Conservation (phyloP, 1,140 invertebrate genomes). For the Polypedilum vanderplanki region DNA sequence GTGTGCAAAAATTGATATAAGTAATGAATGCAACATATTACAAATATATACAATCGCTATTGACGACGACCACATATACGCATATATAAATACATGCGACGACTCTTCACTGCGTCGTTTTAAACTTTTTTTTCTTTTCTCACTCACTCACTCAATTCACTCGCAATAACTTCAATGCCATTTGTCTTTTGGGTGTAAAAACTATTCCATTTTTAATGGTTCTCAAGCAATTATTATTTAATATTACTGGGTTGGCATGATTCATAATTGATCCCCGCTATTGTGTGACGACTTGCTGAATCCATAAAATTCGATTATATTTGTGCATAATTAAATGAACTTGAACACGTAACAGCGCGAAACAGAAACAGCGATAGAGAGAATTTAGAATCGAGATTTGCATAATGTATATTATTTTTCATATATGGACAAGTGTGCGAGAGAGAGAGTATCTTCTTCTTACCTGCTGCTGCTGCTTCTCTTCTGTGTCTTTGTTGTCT, state of each 20-base stretch:
- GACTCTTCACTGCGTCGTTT: not conserved
- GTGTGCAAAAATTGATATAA: too few relatives aligned
- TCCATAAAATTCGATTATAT: not conserved
- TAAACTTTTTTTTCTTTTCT: too few relatives aligned
- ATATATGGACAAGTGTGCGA: too few relatives aligned
- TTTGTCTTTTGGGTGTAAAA: conserved; percentile 6
- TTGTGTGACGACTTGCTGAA: too few relatives aligned
- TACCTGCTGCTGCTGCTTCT: not conserved
- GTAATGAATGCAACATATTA: conserved; percentile 9
- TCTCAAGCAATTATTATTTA: conserved; percentile 2
- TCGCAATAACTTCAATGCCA: not conserved
- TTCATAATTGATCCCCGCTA: not conserved
- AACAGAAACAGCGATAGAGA: too few relatives aligned
- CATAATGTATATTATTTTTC: not conserved
- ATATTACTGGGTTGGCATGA: not conserved
- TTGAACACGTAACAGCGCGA: not conserved
- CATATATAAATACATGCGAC: not conserved
- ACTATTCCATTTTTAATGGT: not conserved
- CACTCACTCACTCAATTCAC: not conserved
- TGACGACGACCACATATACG: conserved; percentile 16
- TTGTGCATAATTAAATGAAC: not conserved
- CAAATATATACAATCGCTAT: conserved; percentile 15
- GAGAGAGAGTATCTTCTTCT: not conserved
- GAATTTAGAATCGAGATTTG: not conserved
- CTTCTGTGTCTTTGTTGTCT: conserved; percentile 21